Conservation (phyloP, 2,888 invertebrate species). For the Subacronicta megacephala region DNA sequence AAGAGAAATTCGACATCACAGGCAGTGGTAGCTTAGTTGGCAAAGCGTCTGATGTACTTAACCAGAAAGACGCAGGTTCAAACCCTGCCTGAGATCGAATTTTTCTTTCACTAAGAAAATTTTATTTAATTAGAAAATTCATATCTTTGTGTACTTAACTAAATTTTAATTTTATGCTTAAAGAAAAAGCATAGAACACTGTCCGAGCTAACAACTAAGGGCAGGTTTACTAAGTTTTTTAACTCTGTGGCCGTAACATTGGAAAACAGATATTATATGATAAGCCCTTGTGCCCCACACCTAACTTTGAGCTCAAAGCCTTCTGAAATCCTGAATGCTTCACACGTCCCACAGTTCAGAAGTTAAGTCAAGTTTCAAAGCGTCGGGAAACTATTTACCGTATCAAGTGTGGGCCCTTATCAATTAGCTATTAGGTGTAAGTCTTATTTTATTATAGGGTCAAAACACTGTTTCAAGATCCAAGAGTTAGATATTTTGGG, state of each 20-base stretch:
- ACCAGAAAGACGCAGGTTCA: too few species aligned
- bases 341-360: slow-evolving; percentile 29
- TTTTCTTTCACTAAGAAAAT: too few species aligned
- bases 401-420: slow-evolving; percentile 39
- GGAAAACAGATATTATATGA: slow-evolving; percentile 44
- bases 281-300: slow-evolving; percentile 28
- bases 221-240: slow-evolving; percentile 22
- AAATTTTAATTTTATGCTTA: too few species aligned
- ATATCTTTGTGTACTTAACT: too few species aligned
- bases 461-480: not conserved
- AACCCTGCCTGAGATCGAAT: too few species aligned
- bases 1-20: too few species aligned
- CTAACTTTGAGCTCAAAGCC: slow-evolving; percentile 28
- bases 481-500: not conserved
- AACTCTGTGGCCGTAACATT: slow-evolving; percentile 22
- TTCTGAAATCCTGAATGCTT: slow-evolving; percentile 14
- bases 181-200: too few species aligned
- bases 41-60: too few species aligned
- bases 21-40: too few species aligned
- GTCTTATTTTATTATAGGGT: slow-evolving; percentile 17
- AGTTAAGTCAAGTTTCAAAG: slow-evolving; percentile 31
- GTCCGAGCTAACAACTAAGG: slow-evolving; percentile 11
- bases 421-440: slow-evolving; percentile 41
- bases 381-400: slow-evolving; percentile 39
- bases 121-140: too few species aligned